These are phyloP conservation scores for Drosophila trapezifrons DNA, from an alignment of 1,140 invertebrate species.

Conservation along the genomic window DNA sequence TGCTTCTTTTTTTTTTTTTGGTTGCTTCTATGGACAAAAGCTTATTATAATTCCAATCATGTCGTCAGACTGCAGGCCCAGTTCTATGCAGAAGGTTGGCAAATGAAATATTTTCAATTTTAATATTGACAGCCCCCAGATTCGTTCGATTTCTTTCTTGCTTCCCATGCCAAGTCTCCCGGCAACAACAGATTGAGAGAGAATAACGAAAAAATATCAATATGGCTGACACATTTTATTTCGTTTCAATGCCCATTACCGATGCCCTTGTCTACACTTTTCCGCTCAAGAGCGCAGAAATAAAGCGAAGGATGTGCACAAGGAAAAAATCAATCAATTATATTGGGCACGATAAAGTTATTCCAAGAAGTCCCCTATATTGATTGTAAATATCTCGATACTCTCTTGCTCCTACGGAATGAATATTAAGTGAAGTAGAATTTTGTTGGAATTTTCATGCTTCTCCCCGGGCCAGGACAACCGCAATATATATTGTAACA, in stretches of 20 bases:
- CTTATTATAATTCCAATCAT: conserved; percentile 78
- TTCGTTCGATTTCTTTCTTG: conserved; percentile 14
- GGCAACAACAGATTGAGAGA: conserved; percentile 27
- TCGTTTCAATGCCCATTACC: conserved; percentile 53
- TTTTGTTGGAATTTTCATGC: background rate
- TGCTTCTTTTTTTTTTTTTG: conserved; percentile 8
- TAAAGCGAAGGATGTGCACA: conserved; percentile 13
- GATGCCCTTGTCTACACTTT: conserved; percentile 57
- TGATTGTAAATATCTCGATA: conserved; percentile 36
- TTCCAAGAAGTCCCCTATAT: conserved; percentile 29
- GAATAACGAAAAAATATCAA: conserved; percentile 32
- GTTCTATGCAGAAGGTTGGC: conserved; percentile 36
- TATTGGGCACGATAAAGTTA: conserved; percentile 31
- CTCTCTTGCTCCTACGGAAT: conserved; percentile 13
- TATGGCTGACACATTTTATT: conserved; percentile 59
- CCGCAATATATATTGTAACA: conserved; percentile 4
- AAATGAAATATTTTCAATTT: conserved; percentile 73
- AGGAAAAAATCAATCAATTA: conserved; percentile 65
- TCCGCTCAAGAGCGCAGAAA: conserved; percentile 43
- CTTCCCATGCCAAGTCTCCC: conserved; percentile 10
- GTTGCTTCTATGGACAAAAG: conserved; percentile 18
- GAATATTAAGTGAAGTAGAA: conserved; percentile 41
- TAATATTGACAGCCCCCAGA: conserved; percentile 56
- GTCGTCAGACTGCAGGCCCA: conserved; percentile 43
- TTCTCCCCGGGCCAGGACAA: background rate